Conservation (phyloP, 2,113 vertebrate genomes). For the Gallinago undulata region DNA sequence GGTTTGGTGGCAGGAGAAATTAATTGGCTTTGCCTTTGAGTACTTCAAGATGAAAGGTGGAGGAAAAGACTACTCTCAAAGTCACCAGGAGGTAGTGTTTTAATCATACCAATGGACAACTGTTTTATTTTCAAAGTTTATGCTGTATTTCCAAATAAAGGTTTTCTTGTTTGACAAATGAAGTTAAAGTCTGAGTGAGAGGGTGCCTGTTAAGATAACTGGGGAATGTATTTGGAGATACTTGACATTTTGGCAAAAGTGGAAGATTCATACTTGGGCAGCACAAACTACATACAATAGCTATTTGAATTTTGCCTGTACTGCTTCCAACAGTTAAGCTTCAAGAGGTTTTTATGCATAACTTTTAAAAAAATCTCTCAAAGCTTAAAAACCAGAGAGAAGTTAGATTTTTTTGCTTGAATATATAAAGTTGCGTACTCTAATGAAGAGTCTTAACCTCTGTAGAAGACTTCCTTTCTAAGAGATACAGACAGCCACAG, state of each 20-base stretch:
- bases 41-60: background rate
- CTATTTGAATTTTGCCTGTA: background rate
- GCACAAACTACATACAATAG: background rate
- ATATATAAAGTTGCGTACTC: background rate
- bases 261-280: background rate
- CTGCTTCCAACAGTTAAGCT: background rate
- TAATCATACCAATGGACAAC: background rate
- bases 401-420: background rate
- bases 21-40: background rate
- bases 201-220: background rate
- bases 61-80: background rate
- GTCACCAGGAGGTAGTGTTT: background rate
- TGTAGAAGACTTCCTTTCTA: background rate
- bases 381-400: background rate
- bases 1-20: background rate
- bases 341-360: background rate
- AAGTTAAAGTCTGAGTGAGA: background rate
- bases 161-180: background rate
- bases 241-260: background rate
- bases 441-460: conserved; percentile 31
- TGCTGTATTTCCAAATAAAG: background rate
- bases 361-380: background rate
- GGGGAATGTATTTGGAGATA: background rate
- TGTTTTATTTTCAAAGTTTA: background rate
- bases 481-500: conserved; percentile 3